Base-by-base conservation (phyloP, 2,888 invertebrate species). In the Zygothrica quintamaculata region DNA sequence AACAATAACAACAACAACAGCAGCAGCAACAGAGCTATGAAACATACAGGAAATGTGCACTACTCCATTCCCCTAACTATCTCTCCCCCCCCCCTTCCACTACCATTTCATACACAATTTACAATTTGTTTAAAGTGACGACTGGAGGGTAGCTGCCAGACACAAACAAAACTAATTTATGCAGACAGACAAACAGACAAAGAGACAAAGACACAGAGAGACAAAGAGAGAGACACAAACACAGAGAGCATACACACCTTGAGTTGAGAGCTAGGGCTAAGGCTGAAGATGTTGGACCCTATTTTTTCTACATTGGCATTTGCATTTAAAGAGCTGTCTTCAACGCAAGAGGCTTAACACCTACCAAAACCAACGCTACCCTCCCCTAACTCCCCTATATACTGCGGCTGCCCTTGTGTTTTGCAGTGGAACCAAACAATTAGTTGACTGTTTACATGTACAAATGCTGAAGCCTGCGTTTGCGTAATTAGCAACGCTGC, bases 151-250 rank as follows among this genome's bases (percentile, higher is more conserved):
- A 65, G 61, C 61, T 51, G 66, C 39, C 74, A 80, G 68, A 77
- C 64, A 62, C 71, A 72, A 77, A 84, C 74, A 80, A 68, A 81
- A 74, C 78, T 66, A 87, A 81, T 84, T 74, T 87, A 84, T 81
- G 74, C 80, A 53, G n/a, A 48, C 47, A 46, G 58, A 70, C 62
- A 57, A 40, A 56, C 60, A 56, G 29, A 42, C 29, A 39, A 13
- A 39, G 9, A 57, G 12, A 47, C 25, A 46, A 26, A 36, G 18
- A n/a, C 6, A 39, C 31, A 51, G 12, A 29, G 15, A 53, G 16
- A 16, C 16, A 48, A 26, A 16, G 6, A 46, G 18, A 31, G 55
- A 66, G 34, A 50, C 29, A 59, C 46, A 34, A 15, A 48, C 47
- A 50, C 25, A 42, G 15, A 46, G 22, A 53, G 57, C 26, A 9